phyloP scores from a whole-genome alignment of 2,113 vertebrate species.

The Lamprotornis superbus region DNA sequence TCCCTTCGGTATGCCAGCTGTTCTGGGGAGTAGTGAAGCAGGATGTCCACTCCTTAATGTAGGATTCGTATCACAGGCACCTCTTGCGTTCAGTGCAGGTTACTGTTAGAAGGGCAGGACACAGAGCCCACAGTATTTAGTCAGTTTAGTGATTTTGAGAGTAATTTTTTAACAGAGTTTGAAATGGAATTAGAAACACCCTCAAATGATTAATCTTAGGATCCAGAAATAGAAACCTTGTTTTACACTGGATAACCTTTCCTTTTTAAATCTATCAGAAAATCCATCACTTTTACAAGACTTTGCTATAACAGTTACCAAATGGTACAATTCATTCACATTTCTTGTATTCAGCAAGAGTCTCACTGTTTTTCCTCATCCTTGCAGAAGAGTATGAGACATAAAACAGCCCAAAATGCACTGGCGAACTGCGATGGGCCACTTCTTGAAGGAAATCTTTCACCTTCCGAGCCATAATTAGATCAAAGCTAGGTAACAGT shows the following conservation, averaged over 20 bases:
- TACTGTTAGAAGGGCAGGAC: background rate
- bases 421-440: slow-evolving; percentile 80
- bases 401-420: slow-evolving; percentile 74
- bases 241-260: background rate
- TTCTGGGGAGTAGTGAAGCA: background rate
- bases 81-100: background rate
- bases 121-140: background rate
- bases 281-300: background rate
- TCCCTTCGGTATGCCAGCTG: background rate
- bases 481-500: slow-evolving; percentile 84
- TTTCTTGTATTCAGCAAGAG: slow-evolving; percentile 34
- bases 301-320: background rate
- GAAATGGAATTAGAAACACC: background rate
- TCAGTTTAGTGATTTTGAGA: background rate
- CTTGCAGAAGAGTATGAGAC: slow-evolving; percentile 84
- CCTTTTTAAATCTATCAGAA: background rate
- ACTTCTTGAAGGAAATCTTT: slow-evolving; percentile 86
- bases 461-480: slow-evolving; percentile 81
- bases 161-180: background rate
- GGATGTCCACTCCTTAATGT: background rate
- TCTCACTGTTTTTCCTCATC: slow-evolving; percentile 80
- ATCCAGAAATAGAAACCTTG: background rate
- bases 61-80: rapidly evolving
- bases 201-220: background rate
- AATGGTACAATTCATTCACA: slow-evolving; percentile 6